A percentile compares a stretch with the other conserved stretches of the same genome.
phyloP scores from a whole-genome alignment of 2,888 invertebrate species.

The Dioctria linearis region DNA sequence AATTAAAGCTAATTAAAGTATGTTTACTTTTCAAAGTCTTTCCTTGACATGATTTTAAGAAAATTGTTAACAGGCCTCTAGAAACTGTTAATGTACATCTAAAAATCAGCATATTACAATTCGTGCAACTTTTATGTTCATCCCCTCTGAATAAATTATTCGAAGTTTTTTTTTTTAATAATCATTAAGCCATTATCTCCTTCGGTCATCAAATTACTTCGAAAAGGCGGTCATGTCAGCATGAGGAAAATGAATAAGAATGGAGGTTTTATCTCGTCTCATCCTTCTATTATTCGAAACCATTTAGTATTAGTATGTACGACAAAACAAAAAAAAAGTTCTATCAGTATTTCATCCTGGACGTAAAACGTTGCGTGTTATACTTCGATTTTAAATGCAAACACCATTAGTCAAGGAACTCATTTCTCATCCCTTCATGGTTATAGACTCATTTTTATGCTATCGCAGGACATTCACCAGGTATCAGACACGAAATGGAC shows the following conservation, averaged over 20 bases:
- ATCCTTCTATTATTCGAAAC: constrained; percentile 12
- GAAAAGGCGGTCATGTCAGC: constrained; percentile 35
- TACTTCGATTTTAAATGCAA: constrained; percentile 58
- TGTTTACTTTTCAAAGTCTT: no score
- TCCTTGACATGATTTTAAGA: no score
- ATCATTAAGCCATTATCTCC: constrained; percentile 56
- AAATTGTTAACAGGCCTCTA: no score
- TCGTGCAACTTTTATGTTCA: neutral
- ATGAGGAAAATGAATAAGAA: neutral
- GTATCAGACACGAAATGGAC: constrained; percentile 44
- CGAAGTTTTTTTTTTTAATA: constrained; percentile 51
- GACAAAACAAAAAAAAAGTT: neutral
- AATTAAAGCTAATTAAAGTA: no score
- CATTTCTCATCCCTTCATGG: constrained; percentile 37
- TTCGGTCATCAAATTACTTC: constrained; percentile 54
- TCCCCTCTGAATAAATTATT: constrained; percentile 32
- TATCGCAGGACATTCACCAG: constrained; percentile 43
- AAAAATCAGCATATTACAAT: no score
- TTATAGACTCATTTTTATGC: constrained; percentile 25
- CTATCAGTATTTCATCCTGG: constrained; percentile 43
- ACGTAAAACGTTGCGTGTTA: constrained; percentile 56
- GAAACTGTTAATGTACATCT: no score
- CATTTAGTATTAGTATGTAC: neutral
- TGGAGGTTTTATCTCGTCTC: constrained; percentile 36
- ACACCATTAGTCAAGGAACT: constrained; percentile 57